Evolutionary conservation across 2,888 invertebrate genomes (phyloP), one percentile per base, ranked within the genome.

Genomic region (Julus scanicus): DNA sequence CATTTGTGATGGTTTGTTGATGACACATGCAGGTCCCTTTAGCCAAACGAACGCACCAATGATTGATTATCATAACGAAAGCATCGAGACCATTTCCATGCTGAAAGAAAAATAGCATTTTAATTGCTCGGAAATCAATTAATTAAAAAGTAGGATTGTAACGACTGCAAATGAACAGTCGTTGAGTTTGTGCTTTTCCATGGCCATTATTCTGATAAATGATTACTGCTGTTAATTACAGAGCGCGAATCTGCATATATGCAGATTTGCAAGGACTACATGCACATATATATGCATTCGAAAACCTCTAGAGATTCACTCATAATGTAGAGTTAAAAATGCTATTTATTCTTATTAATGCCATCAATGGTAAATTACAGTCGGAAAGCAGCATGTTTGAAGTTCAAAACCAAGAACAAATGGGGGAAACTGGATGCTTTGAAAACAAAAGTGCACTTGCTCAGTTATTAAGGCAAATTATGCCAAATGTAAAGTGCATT

Each of bases 51-150:
- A 80, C 37, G 80, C 37, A 29, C 15, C 37, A 13, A 29, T 80
- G 80, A 80, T 80, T 39, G 80, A 80, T 80, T 80, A 71, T 71
- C 63, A 71, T 20, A 71, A 71, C n/a, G 63, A 71, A 71, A 20
- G 8, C 63, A n/a, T 20, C 20, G 20, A 80, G 8, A 37, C 80
- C 37, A 80, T 80, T 80, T 80, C 29, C 80, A 39, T 80, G 80
- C 15, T 9, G 15, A 11, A 13, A 29, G 85, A 85, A 85, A 85
- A 85, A 85, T 85, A 48, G 85, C 85, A 85, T 49, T 85, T 85
- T 85, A 85, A 85, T 85, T 85, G 85, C 85, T 13, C 49, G 49
- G 85, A 85, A 85, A 85, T 85, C 85, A 85, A 85, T 85, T 85
- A 85, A 85, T 85, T 85, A 85, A 44, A 85, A 29, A 85, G 40